A percentile compares a stretch with the other conserved stretches of the same genome.
Evolutionary conservation across 2,113 vertebrate species (phyloP).

Genomic region (Ctenodactylus gundi): DNA sequence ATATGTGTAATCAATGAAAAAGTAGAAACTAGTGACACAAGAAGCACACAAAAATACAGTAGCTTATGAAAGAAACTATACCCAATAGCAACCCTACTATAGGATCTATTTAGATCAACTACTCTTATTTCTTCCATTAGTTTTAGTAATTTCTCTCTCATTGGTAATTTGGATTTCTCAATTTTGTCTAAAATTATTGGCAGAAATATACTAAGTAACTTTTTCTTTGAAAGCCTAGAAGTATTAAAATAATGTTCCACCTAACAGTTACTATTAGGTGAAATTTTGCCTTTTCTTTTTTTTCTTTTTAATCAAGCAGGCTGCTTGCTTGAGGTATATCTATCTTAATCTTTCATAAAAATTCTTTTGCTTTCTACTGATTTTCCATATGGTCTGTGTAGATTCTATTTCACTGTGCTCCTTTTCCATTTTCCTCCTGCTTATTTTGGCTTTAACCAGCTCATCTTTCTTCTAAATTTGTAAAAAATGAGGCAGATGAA

Average conservation of each 20-base stretch:
- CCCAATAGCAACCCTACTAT: neutral
- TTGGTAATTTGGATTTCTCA: neutral
- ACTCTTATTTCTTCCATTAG: neutral
- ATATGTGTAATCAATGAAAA: neutral
- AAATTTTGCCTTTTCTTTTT: neutral
- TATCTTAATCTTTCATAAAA: neutral
- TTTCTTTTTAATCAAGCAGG: neutral
- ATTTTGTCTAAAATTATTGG: neutral
- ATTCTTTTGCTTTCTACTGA: neutral
- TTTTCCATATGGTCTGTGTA: neutral
- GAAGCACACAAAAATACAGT: neutral
- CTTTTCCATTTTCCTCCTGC: neutral
- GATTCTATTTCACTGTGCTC: neutral
- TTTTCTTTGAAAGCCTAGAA: neutral
- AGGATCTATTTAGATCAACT: neutral
- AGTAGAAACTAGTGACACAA: neutral
- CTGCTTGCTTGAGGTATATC: neutral
- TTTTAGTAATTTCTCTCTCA: neutral
- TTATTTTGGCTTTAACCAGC: neutral
- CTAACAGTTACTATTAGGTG: neutral
- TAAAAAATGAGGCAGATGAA: neutral
- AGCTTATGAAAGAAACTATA: neutral
- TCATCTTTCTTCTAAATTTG: neutral
- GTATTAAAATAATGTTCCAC: neutral
- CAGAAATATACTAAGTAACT: neutral